phyloP scores from a whole-genome alignment of 2,113 vertebrate genomes.

The Cynoglossus semilaevis region DNA sequence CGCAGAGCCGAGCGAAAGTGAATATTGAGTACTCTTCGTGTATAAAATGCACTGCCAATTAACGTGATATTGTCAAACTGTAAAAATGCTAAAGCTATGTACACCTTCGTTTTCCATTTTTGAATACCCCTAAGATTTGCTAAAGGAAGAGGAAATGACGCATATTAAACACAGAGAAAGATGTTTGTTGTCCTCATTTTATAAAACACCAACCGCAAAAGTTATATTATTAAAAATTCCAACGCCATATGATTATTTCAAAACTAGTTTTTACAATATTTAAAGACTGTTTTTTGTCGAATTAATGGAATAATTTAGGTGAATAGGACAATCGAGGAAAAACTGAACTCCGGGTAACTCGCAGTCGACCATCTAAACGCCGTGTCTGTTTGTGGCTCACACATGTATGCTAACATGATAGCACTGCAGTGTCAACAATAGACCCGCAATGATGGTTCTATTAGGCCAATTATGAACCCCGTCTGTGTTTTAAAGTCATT shows the following conservation, averaged over 20 bases:
- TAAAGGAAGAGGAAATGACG: conserved; percentile 75
- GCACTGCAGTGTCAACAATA: conserved; percentile 2
- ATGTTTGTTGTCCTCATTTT: conserved; percentile 19
- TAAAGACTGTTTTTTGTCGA: neutral
- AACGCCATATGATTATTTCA: too few species aligned
- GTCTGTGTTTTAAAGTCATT: fast-evolving
- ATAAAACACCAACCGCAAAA: neutral
- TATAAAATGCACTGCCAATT: neutral
- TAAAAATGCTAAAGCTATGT: conserved; percentile 18
- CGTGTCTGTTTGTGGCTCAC: conserved; percentile 43
- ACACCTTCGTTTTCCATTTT: conserved; percentile 58
- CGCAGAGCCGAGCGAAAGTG: neutral
- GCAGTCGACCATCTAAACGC: conserved; percentile 37
- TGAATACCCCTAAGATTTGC: conserved; percentile 63
- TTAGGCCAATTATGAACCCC: neutral
- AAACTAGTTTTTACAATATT: neutral
- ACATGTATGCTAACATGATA: conserved; percentile 49
- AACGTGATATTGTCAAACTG: neutral
- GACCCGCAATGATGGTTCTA: neutral
- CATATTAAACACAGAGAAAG: conserved; percentile 38
- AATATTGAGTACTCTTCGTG: neutral
- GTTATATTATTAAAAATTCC: fast-evolving
- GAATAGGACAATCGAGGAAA: neutral
- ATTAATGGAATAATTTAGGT: neutral
- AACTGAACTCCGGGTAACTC: conserved; percentile 26